phyloP scores from a whole-genome alignment of 2,797 vertebrate species.

The Pangasius djambal region DNA sequence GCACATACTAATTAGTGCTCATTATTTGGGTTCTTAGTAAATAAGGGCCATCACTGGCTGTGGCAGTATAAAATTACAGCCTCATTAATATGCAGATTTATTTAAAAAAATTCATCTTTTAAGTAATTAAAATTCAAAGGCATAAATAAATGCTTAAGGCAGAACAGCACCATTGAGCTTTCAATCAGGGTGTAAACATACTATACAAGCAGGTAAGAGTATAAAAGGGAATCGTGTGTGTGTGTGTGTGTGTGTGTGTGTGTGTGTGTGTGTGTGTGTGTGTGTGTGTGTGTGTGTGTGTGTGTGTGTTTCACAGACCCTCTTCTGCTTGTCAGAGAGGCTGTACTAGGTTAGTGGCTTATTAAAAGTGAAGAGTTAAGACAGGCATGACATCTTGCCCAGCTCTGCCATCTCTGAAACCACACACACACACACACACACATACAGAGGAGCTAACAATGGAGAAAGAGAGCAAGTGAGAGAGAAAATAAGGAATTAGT shows the following conservation, averaged over 20 bases:
- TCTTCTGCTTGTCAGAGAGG: constrained; percentile 24
- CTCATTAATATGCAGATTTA: constrained; percentile 20
- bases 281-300: not conserved
- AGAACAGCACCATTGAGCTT: not conserved
- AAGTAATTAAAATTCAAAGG: not conserved
- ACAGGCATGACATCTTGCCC: constrained; percentile 44
- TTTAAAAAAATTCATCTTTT: not conserved
- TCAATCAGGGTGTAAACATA: not conserved
- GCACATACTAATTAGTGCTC: not conserved
- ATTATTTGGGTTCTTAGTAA: not conserved
- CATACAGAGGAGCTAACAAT: constrained; percentile 1
- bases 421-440: constrained; percentile 9
- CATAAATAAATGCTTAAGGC: not conserved
- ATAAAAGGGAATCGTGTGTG: constrained; percentile 12
- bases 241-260: constrained; percentile 36
- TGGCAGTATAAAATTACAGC: not conserved
- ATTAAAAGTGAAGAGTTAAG: constrained; percentile 50
- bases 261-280: constrained; percentile 27
- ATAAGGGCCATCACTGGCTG: not conserved
- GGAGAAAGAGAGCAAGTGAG: constrained; percentile 10
- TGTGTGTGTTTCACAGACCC: not conserved
- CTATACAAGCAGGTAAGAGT: not conserved
- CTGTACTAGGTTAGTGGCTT: constrained; percentile 34
- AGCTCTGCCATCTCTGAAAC: constrained; percentile 21
- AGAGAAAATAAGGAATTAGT: constrained; percentile 25